Base-by-base conservation (phyloP, 2,888 invertebrate genomes). In the Perdita meconis region DNA sequence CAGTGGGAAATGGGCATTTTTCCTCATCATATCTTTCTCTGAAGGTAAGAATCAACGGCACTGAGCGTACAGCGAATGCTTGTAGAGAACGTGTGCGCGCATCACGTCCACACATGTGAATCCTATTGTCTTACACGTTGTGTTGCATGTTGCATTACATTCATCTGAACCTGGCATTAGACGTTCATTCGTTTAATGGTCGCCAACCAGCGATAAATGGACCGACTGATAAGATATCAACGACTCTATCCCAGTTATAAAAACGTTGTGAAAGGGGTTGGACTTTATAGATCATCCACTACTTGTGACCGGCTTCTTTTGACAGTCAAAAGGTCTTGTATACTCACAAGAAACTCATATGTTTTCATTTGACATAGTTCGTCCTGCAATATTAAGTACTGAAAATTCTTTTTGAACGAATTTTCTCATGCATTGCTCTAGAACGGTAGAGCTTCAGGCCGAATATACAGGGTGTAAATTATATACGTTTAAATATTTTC, bases 381-480 rank as follows among this genome's bases (percentile, higher is more conserved):
- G 50, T 56, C 51, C 16, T 53, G 63, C 51, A 60, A 59, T 69
- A 78, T 71, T 71, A 63, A 66, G 66, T 77, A 78, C 77, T 77
- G 78, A 55, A 67, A 51, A 61, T 63, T 44, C 56, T 50, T 51
- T 38, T 42, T 50, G 60, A 26, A 55, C 19, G 26, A 34, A 24
- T 13, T 61, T 56, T 55, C 69, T 30, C 22, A 34, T 44, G 16
- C 26, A 30, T 42, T 6, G n/a, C 30, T 10, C 30, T 22, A 30
- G 50, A 66, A 61, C 66, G 66, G 38, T 19, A 53, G 12, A 12
- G 42, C 51, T 63, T 19, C 30, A 40, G 38, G 67, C 36, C 76
- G 38, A 47, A 63, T 61, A 38, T 19, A 38, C 36, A 53, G 34
- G 34, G 12, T 36, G 60, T 34, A 59, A 78, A 71, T 57, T 77